Evolutionary conservation across 30 jellyfish, hydroid and myxozoan species (phyloP).

Genomic region (Nemopilema nomurai): DNA sequence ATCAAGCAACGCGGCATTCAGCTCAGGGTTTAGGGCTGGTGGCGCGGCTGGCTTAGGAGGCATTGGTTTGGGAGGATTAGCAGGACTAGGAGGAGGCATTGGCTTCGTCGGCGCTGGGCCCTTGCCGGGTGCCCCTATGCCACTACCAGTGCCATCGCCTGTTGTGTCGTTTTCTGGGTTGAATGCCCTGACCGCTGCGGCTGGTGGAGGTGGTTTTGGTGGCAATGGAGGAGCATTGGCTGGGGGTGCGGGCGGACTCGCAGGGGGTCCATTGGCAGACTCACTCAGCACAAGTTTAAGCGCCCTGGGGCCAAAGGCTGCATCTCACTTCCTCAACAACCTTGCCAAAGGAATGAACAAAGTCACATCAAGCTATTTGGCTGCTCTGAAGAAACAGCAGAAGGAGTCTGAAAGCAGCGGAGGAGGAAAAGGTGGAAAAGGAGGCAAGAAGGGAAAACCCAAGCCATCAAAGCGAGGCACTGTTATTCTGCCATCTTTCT

Average conservation of each 20-base stretch:
- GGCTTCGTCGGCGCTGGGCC: slow-evolving; percentile 43
- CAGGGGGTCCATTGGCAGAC: slow-evolving; percentile 78
- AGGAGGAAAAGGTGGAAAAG: slow-evolving; percentile 60
- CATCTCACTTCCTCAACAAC: slow-evolving; percentile 73
- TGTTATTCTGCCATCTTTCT: slow-evolving; percentile 33
- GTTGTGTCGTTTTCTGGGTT: slow-evolving; percentile 44
- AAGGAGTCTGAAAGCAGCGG: slow-evolving; percentile 27
- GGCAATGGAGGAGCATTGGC: slow-evolving; percentile 35
- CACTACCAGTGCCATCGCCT: slow-evolving; percentile 49
- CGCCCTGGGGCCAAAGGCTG: slow-evolving; percentile 79
- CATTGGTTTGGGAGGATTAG: slow-evolving; percentile 53
- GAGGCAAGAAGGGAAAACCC: slow-evolving; percentile 59
- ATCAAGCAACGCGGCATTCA: slow-evolving; percentile 18
- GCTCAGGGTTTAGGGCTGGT: slow-evolving; percentile 43
- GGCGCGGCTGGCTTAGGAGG: slow-evolving; percentile 56
- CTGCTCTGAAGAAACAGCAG: slow-evolving; percentile 68
- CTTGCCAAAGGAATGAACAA: slow-evolving; percentile 93
- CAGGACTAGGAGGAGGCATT: slow-evolving; percentile 67
- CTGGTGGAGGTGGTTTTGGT: slow-evolving; percentile 32
- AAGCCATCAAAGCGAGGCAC: slow-evolving; percentile 64
- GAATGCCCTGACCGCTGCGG: slow-evolving; percentile 42
- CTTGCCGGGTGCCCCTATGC: slow-evolving; percentile 30
- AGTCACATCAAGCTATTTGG: slow-evolving; percentile 74
- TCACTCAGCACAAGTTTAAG: slow-evolving; percentile 64
- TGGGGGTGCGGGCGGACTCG: slow-evolving; percentile 61